phyloP scores from a whole-genome alignment of 2,888 invertebrate species.

The Exephanes ischioxanthus region DNA sequence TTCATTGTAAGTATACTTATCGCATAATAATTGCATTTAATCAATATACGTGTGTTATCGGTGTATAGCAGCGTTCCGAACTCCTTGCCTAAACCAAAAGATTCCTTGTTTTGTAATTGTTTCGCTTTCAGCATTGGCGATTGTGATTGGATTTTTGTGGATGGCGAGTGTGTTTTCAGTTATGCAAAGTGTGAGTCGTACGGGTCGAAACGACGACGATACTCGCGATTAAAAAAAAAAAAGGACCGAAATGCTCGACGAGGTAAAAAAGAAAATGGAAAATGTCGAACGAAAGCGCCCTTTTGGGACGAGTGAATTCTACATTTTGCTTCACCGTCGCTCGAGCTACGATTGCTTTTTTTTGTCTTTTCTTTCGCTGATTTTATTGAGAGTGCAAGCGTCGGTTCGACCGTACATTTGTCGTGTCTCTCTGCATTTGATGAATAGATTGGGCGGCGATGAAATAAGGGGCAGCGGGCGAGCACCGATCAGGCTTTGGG shows the following conservation, averaged over 20 bases:
- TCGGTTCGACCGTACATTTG: conserved; percentile 19
- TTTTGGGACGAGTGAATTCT: neutral
- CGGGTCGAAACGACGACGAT: conserved; percentile 29
- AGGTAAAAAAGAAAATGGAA: neutral
- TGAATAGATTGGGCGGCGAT: conserved; percentile 63
- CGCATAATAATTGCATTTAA: conserved; percentile 84
- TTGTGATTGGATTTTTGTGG: conserved; percentile 26
- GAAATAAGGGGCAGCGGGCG: conserved; percentile 82
- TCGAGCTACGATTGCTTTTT: neutral
- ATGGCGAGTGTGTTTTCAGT: conserved; percentile 35
- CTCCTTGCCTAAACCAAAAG: conserved; percentile 84
- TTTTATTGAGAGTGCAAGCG: neutral
- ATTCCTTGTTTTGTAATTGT: conserved; percentile 69
- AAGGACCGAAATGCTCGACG: neutral
- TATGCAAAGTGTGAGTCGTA: conserved; percentile 42
- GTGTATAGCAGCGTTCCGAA: conserved; percentile 85
- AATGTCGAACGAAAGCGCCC: neutral
- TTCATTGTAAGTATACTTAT: conserved; percentile 84
- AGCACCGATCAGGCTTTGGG: conserved; percentile 87
- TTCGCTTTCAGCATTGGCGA: conserved; percentile 7
- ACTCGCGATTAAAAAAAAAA: neutral
- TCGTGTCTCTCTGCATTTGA: conserved; percentile 11
- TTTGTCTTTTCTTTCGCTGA: neutral
- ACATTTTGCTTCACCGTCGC: neutral
- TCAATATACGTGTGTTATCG: conserved; percentile 82